Evolutionary conservation across 2,797 vertebrate species (phyloP), one percentile per base, ranked within the genome.

Genomic region (Microhierax caerulescens): DNA sequence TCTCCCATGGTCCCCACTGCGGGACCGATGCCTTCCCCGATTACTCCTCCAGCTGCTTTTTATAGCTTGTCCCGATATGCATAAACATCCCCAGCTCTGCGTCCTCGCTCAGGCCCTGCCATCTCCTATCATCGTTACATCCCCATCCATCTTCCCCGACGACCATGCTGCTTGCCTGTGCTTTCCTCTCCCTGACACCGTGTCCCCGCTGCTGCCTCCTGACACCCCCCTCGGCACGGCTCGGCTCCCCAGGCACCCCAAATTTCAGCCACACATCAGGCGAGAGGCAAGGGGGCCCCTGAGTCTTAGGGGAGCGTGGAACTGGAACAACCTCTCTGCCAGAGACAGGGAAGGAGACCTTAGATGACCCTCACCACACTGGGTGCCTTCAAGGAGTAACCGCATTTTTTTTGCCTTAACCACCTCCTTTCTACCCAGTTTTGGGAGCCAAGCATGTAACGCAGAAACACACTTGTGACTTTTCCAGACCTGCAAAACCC

Each of bases 141-240:
- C 45, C 22, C 28, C 53, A 9, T 24, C 6, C 57, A 21, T 16
- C 8, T 18, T 59, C 39, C 48, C n/a, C 21, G 1, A 37, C 7
- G 51, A 14, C 56, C 13, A 3, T 3, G 23, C 39, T 36, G n/a
- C 32, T 30, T 30, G 4, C n/a, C 36, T 2, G 1, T n/a, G 18
- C 21, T 36, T 37, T 17, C 22, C 7, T 36, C n/a, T 43, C 48
- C 36, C 32, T 2, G 0, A 4, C 6, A 13, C 20, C 0, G 0
- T 13, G 21, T 8, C 53, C 41, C 5, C 3, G 5, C 5, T 4
- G 5, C 34, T 37, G 30, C 36, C 43, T 68, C 76, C 50, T 24
- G n/a, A 28, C 5, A 3, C 3, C 12, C 41, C 41, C 36, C 24
- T 60, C 0, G 7, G n/a, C 4, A 0, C 2, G 2, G 30, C n/a